Base-by-base conservation (phyloP, 2,888 invertebrate genomes). In the Tenthredo distinguenda region DNA sequence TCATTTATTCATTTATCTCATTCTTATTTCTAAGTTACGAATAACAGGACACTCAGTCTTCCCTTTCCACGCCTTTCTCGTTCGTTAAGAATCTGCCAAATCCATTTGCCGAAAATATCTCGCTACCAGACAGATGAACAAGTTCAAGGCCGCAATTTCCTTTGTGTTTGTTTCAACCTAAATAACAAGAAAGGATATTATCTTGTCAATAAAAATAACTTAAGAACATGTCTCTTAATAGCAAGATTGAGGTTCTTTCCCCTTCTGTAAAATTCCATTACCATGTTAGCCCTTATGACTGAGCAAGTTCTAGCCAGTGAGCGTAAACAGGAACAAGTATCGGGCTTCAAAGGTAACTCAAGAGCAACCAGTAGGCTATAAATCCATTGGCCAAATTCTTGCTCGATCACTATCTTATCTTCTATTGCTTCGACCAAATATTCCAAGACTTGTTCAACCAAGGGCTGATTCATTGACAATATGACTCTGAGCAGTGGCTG, bases 81-180 rank as follows among this genome's bases (percentile, higher is more conserved):
- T 31, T n/a, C 76, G 43, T 91, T 85, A 92, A 65, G 90, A 85
- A 89, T 97, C 97, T 40, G 96, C 96, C 90, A 97, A 94, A 93
- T 97, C 97, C 88, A 95, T 94, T 92, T 98, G 97, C 87, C 96
- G 95, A 93, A 96, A 97, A 93, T 96, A 97, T 90, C 95, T 95
- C 65, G 96, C 95, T 74, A 97, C 96, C 87, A 97, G 93, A 92
- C 97, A 97, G 91, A 97, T 97, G 89, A 96, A 95, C 82, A 97
- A 94, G 93, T 97, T 97, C 65, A 97, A 91, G 10, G 96, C 95
- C 77, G 94, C 93, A 74, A 94, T 95, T 68, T 94, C 91, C 84
- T 92, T 89, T 87, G 89, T 90, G 50, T 93, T 91, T 86, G 93
- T 91, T 87, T 94, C 94, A 40, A 90, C 91, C n/a, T 18, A 6